Conservation (phyloP, 64 coral and sea anemone species). For the Montipora capricornis region DNA sequence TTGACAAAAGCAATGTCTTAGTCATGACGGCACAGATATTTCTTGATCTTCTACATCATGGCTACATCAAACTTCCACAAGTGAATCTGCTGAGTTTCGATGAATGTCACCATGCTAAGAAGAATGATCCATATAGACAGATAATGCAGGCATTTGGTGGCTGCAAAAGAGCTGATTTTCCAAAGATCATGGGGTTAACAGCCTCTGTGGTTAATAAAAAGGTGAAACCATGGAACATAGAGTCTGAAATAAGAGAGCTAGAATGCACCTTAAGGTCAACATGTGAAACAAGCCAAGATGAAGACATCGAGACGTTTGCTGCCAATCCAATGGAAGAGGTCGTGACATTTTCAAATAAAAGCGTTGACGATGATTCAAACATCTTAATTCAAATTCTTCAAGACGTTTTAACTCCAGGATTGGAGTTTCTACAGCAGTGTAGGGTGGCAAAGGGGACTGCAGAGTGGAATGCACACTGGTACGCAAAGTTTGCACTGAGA, state of each 20-base stretch:
- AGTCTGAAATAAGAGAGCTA: slow-evolving; percentile 75
- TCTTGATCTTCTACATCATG: slow-evolving; percentile 75
- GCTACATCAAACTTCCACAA: slow-evolving; percentile 54
- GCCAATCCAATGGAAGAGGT: slow-evolving; percentile 74
- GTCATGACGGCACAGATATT: slow-evolving; percentile 97
- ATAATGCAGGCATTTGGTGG: slow-evolving; percentile 80
- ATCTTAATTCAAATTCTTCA: slow-evolving; percentile 30
- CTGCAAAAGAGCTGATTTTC: slow-evolving; percentile 18
- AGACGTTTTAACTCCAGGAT: slow-evolving; percentile 27
- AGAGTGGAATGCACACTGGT: slow-evolving; percentile 12
- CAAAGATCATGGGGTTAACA: slow-evolving; percentile 81
- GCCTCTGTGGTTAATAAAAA: slow-evolving; percentile 92
- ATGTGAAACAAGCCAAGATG: slow-evolving; percentile 89
- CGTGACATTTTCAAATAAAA: slow-evolving; percentile 35
- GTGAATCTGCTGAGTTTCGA: slow-evolving; percentile 92
- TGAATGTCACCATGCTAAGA: slow-evolving; percentile 96
- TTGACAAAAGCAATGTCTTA: slow-evolving; percentile 79
- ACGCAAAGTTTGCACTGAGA: slow-evolving; percentile 58
- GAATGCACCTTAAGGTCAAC: slow-evolving; percentile 78
- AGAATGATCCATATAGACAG: slow-evolving; percentile 82
- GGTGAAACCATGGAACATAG: slow-evolving; percentile 72
- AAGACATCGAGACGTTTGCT: slow-evolving; percentile 75
- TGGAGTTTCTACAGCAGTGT: slow-evolving; percentile 66
- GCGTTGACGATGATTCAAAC: slow-evolving; percentile 11
- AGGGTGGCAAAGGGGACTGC: neutral